phyloP scores from a whole-genome alignment of 2,113 vertebrate genomes.

The Chaetops frenatus region DNA sequence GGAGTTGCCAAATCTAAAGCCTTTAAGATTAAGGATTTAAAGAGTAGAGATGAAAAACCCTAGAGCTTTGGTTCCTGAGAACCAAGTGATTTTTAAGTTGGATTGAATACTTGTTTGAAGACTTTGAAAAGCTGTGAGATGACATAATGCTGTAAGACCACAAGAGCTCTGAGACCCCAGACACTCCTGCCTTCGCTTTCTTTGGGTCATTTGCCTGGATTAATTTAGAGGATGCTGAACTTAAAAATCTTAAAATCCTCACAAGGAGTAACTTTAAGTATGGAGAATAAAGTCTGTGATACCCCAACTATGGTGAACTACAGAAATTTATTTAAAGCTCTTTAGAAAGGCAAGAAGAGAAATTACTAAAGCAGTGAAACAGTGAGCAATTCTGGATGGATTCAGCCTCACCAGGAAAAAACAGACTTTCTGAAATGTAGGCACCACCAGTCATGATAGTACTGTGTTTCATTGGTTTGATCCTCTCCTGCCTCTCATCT shows the following conservation, averaged over 20 bases:
- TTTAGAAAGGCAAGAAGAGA: neutral
- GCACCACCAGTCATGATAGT: neutral
- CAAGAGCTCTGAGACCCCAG: neutral
- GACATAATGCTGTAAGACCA: neutral
- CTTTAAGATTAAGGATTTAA: slow-evolving; percentile 9
- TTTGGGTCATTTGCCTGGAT: neutral
- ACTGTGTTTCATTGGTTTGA: neutral
- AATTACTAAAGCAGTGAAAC: neutral
- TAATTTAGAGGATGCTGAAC: neutral
- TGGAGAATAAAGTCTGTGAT: neutral
- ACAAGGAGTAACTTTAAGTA: neutral
- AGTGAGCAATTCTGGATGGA: neutral
- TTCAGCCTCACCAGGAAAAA: neutral
- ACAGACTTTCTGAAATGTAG: neutral
- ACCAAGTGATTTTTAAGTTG: neutral
- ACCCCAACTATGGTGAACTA: neutral
- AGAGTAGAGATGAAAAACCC: neutral
- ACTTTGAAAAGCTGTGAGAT: neutral
- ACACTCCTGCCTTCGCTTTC: neutral
- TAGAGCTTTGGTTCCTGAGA: neutral
- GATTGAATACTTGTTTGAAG: neutral
- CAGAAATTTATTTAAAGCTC: neutral
- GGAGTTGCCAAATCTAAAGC: neutral
- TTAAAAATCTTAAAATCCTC: neutral
- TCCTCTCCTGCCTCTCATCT: neutral